Conservation (phyloP, 2,113 vertebrate genomes). For the Sardina pilchardus region DNA sequence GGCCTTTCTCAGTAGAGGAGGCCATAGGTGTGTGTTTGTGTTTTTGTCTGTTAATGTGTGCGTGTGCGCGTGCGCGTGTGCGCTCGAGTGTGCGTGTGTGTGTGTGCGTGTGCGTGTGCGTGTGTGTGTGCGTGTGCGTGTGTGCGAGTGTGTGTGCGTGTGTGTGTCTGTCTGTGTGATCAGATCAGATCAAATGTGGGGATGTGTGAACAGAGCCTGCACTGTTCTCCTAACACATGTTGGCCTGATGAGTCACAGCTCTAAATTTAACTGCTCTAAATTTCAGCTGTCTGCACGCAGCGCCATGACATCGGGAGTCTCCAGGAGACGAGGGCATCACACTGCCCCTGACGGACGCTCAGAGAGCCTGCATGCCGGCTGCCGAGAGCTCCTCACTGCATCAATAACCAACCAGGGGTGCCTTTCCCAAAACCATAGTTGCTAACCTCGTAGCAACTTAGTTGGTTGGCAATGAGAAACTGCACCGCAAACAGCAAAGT, state of each 20-base stretch:
- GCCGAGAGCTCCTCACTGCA: background rate
- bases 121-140: background rate
- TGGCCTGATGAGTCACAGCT: conserved; percentile 6
- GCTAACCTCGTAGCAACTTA: too few species aligned
- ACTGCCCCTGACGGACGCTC: background rate
- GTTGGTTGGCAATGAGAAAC: too few species aligned
- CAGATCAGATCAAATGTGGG: background rate
- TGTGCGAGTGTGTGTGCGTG: background rate
- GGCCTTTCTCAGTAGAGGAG: background rate
- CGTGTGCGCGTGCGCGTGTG: background rate
- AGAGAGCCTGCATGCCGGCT: too few species aligned
- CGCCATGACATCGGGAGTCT: background rate
- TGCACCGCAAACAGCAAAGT: too few species aligned
- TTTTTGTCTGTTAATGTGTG: background rate
- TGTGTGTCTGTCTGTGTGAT: background rate
- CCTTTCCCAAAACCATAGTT: too few species aligned
- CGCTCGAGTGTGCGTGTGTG: background rate
- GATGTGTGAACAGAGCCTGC: background rate
- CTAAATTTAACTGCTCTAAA: background rate
- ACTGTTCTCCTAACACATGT: background rate
- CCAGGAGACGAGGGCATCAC: background rate
- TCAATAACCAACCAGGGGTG: too few species aligned
- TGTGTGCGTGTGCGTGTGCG: background rate
- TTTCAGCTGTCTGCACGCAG: background rate
- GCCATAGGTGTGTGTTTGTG: background rate